Base-by-base conservation (phyloP, 2,888 invertebrate genomes). In the Synanthedon andrenaeformis region DNA sequence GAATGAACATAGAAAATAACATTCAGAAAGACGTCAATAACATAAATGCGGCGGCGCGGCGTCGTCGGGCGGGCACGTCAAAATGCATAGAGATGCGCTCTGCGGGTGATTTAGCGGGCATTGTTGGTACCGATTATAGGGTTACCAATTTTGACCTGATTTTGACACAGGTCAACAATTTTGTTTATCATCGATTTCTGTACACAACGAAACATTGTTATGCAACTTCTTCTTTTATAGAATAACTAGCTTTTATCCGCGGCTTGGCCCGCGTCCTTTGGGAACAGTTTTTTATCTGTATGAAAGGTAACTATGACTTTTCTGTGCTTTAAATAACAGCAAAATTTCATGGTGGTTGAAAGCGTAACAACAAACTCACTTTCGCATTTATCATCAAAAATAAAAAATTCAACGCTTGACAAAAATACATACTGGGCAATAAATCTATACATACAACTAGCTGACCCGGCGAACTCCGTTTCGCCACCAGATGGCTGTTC, bases 61-160 rank as follows among this genome's bases (percentile, higher is more conserved):
- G n/a, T n/a, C 45, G 14, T 45, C 13, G 55, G 60, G 59, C 60
- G 54, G 55, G 65, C 67, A 58, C 69, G 70, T 74, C 73, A 74
- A 66, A 67, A 57, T 68, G 61, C 65, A 66, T 57, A 66, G 65
- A 62, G 41, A 54, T 51, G 54, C 50, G 63, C 82, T 81, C 76
- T 72, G 82, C 80, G 82, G 82, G 82, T 83, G 82, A 84, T 81
- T 51, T 79, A 74, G 69, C 75, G 69, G 61, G 67, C 71, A 73
- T 76, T 77, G 76, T 74, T 70, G 64, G 66, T 69, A 59, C 67
- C 63, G 61, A 55, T 58, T 61, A 59, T 66, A 82, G 80, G 82
- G 81, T 54, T 81, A 71, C 56, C 67, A 64, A 65, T 57, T 49
- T 45, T 45, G 45, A 45, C 45, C 56, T 67, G 64, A 65, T 57